Evolutionary conservation across 2,888 invertebrate genomes (phyloP), one percentile per base, ranked within the genome.

Genomic region (Cephalotes varians): DNA sequence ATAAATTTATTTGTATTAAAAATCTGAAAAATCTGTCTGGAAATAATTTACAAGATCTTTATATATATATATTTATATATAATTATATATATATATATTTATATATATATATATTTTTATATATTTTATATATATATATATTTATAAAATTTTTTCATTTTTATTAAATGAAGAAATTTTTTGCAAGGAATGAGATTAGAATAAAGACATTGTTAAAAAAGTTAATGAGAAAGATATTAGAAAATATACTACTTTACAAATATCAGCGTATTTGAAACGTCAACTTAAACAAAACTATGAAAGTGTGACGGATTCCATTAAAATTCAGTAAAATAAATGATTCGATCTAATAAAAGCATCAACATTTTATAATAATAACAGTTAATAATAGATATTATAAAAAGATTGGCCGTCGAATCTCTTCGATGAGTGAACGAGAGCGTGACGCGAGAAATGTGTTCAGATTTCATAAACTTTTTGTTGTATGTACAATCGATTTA

Each of bases 371-470:
- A 12, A 34, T 69, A 34, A 56, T 56, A 77, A 44, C 34, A 25
- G 56, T 40, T 56, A 44, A 49, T 31, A 67, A 44, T n/a, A n/a
- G n/a, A n/a, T n/a, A n/a, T n/a, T n/a, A 44, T 69, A 56, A 67
- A 56, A 44, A 69, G 44, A 69, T 69, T 44, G 67, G 28, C 54
- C 40, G 21, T 67, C 40, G 18, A 56, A 56, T 47, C n/a, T 76
- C 76, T 65, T 65, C 12, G 49, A 74, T 2, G 25, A 77, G 34
- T 34, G 71, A 69, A 77, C 5, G 56, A 69, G 69, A 77, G 77
- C 69, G 56, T 77, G 44, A 69, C 77, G 77, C 31, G 34, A 76
- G 37, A 77, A 77, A 31, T 28, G 21, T 12, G 40, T 28, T 67
- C 18, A 34, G 69, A n/a, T 56, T 77, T 28, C 31, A 69, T 69